Conservation (phyloP, 2,797 vertebrate genomes). For the Chiloscyllium punctatum region DNA sequence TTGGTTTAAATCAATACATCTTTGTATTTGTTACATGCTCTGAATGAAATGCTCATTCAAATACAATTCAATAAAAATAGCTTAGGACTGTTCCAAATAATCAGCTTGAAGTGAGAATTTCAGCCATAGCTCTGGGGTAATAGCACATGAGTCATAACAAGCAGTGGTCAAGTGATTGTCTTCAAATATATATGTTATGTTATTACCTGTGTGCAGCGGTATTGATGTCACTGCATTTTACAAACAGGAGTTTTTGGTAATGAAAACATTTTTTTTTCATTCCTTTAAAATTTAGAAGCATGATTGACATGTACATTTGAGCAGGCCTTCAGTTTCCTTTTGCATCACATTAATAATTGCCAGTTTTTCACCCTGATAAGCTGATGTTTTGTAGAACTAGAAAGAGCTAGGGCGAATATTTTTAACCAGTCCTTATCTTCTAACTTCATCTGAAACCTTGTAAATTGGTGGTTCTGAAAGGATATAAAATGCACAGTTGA, state of each 20-base stretch:
- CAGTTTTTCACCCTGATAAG: neutral
- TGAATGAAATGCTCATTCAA: conserved; percentile 22
- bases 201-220: neutral
- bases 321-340: neutral
- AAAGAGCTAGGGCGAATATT: neutral
- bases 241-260: neutral
- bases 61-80: neutral
- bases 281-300: neutral
- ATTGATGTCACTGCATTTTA: neutral
- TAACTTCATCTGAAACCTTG: conserved; percentile 15
- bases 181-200: neutral
- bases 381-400: neutral
- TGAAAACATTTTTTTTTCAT: neutral
- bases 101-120: conserved; percentile 2
- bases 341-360: neutral
- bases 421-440: neutral
- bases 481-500: conserved; percentile 32
- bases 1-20: conserved; percentile 17
- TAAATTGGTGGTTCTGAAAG: conserved; percentile 34
- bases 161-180: neutral
- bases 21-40: conserved; percentile 17
- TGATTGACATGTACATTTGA: neutral
- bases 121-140: neutral
- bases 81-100: neutral
- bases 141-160: neutral